These are phyloP conservation scores for Stichodactyla helianthus DNA, from an alignment of 64 coral and sea anemone species.

Conservation along the genomic window DNA sequence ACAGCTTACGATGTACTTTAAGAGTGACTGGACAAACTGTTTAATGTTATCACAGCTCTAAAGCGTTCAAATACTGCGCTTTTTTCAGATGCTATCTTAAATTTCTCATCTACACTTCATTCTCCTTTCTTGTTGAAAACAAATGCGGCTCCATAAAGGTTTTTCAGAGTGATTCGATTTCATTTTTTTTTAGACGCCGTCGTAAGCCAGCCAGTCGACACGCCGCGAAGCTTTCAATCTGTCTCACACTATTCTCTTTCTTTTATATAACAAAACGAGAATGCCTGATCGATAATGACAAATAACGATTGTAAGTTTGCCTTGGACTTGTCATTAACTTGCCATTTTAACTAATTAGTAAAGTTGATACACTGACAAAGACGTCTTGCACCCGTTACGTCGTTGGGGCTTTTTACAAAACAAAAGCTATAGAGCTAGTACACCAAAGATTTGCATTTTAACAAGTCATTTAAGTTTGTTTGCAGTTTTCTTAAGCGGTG, in stretches of 20 bases:
- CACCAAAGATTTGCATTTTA: conserved; percentile 6
- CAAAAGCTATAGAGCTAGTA: neutral
- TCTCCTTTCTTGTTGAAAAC: neutral
- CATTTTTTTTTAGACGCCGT: neutral
- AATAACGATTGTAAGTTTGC: neutral
- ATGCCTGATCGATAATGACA: conserved; percentile 1
- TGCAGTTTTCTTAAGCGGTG: neutral
- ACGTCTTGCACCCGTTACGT: neutral
- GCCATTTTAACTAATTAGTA: conserved; percentile 15
- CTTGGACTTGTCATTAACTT: neutral
- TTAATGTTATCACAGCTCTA: no score
- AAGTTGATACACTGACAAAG: neutral
- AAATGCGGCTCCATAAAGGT: neutral
- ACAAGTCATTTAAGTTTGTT: conserved; percentile 5
- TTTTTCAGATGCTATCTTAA: neutral
- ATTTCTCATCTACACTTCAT: neutral
- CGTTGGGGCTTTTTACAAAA: neutral
- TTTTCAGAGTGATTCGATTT: neutral
- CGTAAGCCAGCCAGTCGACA: neutral
- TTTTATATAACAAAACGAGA: neutral
- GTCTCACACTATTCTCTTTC: neutral
- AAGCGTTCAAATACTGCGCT: neutral
- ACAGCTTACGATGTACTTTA: no score
- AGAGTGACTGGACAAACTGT: no score
- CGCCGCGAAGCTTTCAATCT: neutral